phyloP scores from a whole-genome alignment of 2,797 vertebrate genomes.

The Acomys russatus region DNA sequence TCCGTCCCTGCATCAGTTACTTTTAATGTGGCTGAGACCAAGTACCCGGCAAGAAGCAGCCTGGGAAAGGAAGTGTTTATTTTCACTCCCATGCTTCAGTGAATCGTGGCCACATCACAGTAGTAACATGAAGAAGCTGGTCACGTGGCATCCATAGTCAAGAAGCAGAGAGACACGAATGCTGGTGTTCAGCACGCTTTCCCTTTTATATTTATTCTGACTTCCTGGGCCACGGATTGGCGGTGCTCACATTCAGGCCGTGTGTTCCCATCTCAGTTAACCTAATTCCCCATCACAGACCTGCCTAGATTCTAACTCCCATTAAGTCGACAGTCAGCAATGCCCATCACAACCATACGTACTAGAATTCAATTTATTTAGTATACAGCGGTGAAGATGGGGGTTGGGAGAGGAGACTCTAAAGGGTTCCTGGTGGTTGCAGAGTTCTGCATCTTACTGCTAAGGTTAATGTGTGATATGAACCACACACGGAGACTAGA shows the following conservation, averaged over 20 bases:
- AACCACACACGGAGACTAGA: fast-evolving
- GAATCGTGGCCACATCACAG: neutral
- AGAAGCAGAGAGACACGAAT: neutral
- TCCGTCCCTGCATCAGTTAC: neutral
- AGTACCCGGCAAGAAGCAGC: neutral
- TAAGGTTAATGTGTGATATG: no score
- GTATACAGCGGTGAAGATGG: neutral
- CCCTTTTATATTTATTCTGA: neutral
- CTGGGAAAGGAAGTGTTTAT: neutral
- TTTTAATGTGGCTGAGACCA: neutral
- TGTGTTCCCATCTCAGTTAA: neutral
- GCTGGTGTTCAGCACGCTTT: neutral
- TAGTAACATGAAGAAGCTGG: neutral
- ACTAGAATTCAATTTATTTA: neutral
- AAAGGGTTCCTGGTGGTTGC: no score
- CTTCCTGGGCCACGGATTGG: neutral
- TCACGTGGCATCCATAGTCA: neutral
- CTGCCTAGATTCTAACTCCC: neutral
- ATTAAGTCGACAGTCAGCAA: neutral
- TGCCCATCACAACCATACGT: no score
- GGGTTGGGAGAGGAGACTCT: no score
- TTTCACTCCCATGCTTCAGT: neutral
- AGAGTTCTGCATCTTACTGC: neutral
- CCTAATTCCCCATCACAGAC: neutral
- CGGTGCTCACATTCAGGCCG: neutral